Percentiles rank a stretch among this genome's conserved stretches.
These are phyloP conservation scores for Tor tambroides DNA, from an alignment of 2,113 vertebrate species.

Conservation along the genomic window DNA sequence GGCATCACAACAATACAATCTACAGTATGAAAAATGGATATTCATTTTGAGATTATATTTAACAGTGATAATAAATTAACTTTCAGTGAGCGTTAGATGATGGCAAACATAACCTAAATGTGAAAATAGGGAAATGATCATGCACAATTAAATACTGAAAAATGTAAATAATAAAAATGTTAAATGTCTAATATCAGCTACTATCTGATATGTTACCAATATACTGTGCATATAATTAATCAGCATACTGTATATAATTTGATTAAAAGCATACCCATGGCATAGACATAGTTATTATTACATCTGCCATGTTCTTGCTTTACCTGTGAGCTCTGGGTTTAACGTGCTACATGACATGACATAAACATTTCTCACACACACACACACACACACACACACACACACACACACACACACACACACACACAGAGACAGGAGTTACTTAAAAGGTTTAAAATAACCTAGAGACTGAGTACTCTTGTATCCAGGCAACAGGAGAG, in stretches of 20 bases:
- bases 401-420: slow-evolving; percentile 37
- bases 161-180: not conserved
- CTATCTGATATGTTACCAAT: not conserved
- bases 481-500: slow-evolving; percentile 60
- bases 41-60: not conserved
- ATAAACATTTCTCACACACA: slow-evolving; percentile 14
- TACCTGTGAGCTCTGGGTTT: not conserved
- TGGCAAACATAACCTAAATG: not conserved
- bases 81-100: not conserved
- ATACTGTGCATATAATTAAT: not conserved
- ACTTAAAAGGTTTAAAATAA: slow-evolving; percentile 60
- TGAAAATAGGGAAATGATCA: not conserved
- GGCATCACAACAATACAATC: not conserved
- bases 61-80: not conserved
- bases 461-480: slow-evolving; percentile 38
- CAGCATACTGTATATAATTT: not conserved
- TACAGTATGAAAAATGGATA: not conserved
- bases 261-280: not conserved
- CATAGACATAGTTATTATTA: not conserved
- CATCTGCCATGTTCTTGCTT: not conserved
- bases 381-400: slow-evolving; percentile 40
- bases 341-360: slow-evolving; percentile 30
- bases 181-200: not conserved
- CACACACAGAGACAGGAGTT: not conserved
- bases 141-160: not conserved